These are phyloP conservation scores for Bradypus variegatus DNA, from an alignment of 2,797 vertebrate species.

Conservation along the genomic window DNA sequence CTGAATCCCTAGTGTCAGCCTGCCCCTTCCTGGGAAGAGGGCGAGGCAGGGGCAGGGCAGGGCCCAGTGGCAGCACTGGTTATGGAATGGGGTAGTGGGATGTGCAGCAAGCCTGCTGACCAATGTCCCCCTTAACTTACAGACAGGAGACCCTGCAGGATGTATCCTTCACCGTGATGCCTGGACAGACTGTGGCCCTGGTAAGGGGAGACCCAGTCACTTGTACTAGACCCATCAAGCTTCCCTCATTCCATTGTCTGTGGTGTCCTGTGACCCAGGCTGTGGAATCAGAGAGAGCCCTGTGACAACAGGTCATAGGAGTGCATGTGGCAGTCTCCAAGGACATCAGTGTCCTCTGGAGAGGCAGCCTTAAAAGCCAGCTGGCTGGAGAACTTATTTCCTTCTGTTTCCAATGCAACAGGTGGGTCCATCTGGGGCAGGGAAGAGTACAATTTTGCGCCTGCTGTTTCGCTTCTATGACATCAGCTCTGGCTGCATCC, in stretches of 20 bases:
- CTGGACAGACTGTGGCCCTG: conserved; percentile 91
- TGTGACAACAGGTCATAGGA: background rate
- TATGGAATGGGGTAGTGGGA: background rate
- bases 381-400: background rate
- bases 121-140: background rate
- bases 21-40: background rate
- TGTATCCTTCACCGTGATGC: conserved; percentile 90
- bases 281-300: background rate
- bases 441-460: conserved; percentile 93
- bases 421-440: conserved; percentile 93
- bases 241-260: background rate
- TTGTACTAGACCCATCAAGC: background rate
- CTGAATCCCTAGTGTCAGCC: background rate
- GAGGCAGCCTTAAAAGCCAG: background rate
- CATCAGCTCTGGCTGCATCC: conserved; percentile 85
- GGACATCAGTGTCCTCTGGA: background rate
- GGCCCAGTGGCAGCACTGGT: background rate
- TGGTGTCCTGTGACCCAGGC: background rate
- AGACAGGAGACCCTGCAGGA: conserved; percentile 90
- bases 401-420: conserved; percentile 52
- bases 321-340: background rate
- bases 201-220: conserved; percentile 72
- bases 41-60: background rate
- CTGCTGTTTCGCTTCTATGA: conserved; percentile 96
- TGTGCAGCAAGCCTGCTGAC: background rate